A percentile compares a stretch with the other conserved stretches of the same genome.
Conservation (phyloP, 2,797 vertebrate species). For the Otolemur crassicaudatus region DNA sequence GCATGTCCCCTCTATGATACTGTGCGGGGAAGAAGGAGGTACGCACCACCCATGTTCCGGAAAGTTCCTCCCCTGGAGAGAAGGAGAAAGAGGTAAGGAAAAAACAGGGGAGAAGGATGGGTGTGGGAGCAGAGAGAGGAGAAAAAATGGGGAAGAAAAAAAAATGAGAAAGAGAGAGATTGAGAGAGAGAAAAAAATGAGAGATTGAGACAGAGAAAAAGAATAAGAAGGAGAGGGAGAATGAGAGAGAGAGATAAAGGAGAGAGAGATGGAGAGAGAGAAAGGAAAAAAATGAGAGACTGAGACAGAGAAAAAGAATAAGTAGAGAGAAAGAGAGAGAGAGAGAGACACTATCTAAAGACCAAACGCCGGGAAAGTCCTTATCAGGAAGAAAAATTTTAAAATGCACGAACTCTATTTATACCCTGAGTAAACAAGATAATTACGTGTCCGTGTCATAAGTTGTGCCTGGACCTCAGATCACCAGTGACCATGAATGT, state of each 20-base stretch:
- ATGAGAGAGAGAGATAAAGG: too few relatives aligned
- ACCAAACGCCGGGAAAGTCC: slow-evolving; percentile 67
- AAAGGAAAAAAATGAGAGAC: too few relatives aligned
- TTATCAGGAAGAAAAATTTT: slow-evolving; percentile 82
- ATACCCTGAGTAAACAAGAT: slow-evolving; percentile 79
- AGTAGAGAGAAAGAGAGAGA: too few relatives aligned
- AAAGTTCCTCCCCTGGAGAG: not conserved
- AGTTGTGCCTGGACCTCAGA: slow-evolving; percentile 74
- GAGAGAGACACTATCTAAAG: not conserved
- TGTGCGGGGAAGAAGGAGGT: rapidly evolving
- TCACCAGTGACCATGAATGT: slow-evolving; percentile 66
- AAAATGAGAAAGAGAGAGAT: too few relatives aligned
- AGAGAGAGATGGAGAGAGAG: too few relatives aligned
- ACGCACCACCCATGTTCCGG: not conserved
- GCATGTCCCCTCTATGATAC: not conserved
- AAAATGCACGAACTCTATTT: slow-evolving; percentile 75
- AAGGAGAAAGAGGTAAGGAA: not conserved
- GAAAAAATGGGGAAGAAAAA: not conserved
- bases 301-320: too few relatives aligned
- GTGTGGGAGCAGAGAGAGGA: too few relatives aligned
- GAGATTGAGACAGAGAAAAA: too few relatives aligned
- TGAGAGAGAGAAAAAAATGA: too few relatives aligned
- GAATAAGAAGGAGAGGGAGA: too few relatives aligned
- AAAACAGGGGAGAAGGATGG: too few relatives aligned
- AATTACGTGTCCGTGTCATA: slow-evolving; percentile 70